Evolutionary conservation across 2,888 invertebrate species (phyloP), one percentile per base, ranked within the genome.

Genomic region (Drosophila vallismaia): DNA sequence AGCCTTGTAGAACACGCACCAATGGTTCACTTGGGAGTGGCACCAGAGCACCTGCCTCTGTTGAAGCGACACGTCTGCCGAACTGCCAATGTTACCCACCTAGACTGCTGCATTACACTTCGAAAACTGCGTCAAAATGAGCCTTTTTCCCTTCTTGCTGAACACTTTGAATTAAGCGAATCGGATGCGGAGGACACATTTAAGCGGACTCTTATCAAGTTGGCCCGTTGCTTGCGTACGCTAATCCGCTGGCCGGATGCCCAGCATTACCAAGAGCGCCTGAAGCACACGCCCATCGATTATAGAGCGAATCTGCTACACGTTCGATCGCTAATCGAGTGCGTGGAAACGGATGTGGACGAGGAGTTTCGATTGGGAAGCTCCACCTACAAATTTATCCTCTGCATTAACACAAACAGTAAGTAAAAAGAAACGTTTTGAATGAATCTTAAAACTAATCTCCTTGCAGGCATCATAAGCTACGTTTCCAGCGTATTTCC

Each of bases 271-370:
- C 89, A 89, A 52, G 92, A 91, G 49, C 87, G 92, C 0, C 86
- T 91, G 48, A 91, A 91, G 77, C 89, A 91, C 71, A 72, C 90
- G 12, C 91, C 91, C 1, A 85, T 91, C 63, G 83, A 89, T 3
- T 91, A 89, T 54, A 87, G 91, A 3, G 84, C 89, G 7, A 89
- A 89, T 68, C 74, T 91, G n/a, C 75, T 91, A 40, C 89, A 90
- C 63, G 90, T 91, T 8, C 91, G 91, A 64, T 91, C 92, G 19
- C 46, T 91, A 45, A 90, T 91, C 56, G 91, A 91, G 56, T 91
- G 91, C 60, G 91, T 91, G 10, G 92, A 91, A 56, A 91, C 91
- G 48, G 91, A 91, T 45, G 77, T 91, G 60, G 77, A 86, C 12
- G 77, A 77, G 10, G 66, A 79, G 28, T 70, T 88, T 29, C 88